phyloP scores from a whole-genome alignment of 2,888 invertebrate genomes.

The Homarus gammarus region DNA sequence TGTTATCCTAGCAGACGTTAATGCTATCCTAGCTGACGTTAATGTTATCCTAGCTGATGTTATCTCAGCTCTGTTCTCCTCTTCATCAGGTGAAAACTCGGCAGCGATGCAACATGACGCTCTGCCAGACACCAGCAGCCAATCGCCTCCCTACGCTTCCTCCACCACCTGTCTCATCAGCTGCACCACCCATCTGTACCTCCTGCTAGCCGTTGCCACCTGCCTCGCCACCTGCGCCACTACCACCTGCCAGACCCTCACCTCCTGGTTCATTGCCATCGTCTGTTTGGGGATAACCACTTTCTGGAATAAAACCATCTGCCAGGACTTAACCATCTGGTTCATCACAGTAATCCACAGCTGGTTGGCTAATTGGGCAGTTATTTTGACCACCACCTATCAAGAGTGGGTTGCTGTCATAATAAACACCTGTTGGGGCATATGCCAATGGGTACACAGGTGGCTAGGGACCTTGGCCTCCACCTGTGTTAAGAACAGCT shows the following conservation, averaged over 20 bases:
- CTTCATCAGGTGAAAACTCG: conserved; percentile 24
- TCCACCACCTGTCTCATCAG: background rate
- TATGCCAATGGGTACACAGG: background rate
- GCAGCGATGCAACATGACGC: conserved; percentile 51
- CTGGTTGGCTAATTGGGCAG: background rate
- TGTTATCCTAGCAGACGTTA: background rate
- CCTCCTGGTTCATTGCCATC: background rate
- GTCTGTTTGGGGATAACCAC: background rate
- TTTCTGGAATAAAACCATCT: background rate
- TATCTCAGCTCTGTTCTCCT: too few relatives aligned
- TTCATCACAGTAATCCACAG: background rate
- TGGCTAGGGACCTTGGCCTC: background rate
- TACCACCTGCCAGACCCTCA: background rate
- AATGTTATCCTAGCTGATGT: background rate
- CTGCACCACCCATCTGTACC: background rate
- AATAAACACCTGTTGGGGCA: background rate
- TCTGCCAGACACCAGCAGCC: conserved; percentile 13
- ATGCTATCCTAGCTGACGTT: background rate
- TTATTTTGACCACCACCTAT: too few relatives aligned
- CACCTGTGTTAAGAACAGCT: background rate
- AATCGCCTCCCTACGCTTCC: background rate
- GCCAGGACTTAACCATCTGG: background rate
- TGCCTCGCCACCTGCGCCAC: conserved; percentile 2
- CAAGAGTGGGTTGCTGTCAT: background rate
- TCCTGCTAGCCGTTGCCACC: background rate